Evolutionary conservation across 2,113 vertebrate genomes (phyloP).

Genomic region (Solenodon paradoxus): DNA sequence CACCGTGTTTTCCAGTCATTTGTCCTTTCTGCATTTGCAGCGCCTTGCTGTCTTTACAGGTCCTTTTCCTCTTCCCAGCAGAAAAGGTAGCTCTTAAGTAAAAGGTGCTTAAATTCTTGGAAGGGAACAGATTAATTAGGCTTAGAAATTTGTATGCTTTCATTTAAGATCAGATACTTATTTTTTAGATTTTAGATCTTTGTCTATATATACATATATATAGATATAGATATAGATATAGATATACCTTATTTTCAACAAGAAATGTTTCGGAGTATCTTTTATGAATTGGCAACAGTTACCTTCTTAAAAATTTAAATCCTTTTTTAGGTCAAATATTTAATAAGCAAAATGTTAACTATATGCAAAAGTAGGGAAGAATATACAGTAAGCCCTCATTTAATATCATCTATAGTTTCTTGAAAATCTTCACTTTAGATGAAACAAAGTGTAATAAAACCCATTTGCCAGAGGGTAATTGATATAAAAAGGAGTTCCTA

Average conservation of each 20-base stretch:
- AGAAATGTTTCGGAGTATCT: background rate
- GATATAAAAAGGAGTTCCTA: too few relatives aligned
- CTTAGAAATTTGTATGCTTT: background rate
- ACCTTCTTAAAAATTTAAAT: slow-evolving; percentile 11
- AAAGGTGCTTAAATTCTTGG: background rate
- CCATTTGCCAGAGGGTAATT: too few relatives aligned
- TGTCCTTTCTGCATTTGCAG: too few relatives aligned
- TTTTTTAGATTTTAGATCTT: background rate
- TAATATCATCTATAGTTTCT: too few relatives aligned
- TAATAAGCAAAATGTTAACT: background rate
- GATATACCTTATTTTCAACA: background rate
- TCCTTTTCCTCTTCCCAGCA: background rate
- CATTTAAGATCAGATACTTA: background rate
- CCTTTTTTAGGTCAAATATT: background rate
- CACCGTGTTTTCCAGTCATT: background rate
- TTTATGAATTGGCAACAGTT: background rate
- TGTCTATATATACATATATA: background rate
- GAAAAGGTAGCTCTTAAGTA: background rate
- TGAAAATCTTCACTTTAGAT: too few relatives aligned
- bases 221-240: too few relatives aligned
- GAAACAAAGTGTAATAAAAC: too few relatives aligned
- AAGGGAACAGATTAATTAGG: background rate
- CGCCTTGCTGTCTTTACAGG: too few relatives aligned
- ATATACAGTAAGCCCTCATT: background rate
- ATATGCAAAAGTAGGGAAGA: background rate